Percentiles rank a stretch among this genome's conserved stretches.
Conservation (phyloP, 2,113 vertebrate species). For the Nesogale talazaci region DNA sequence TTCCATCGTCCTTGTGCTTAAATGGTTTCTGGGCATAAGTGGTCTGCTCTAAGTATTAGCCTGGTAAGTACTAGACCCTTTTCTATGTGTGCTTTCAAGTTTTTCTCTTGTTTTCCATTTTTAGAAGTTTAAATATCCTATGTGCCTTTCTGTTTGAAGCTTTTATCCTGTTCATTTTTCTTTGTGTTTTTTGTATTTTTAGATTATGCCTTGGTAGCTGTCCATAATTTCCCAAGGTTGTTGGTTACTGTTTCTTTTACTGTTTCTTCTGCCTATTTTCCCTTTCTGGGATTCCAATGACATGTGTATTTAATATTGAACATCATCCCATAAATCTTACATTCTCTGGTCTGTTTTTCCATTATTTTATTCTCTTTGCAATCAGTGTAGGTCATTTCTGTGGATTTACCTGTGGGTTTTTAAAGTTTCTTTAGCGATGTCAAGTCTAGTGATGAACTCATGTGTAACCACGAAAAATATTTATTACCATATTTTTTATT, state of each 20-base stretch:
- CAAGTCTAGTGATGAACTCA: neutral
- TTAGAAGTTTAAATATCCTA: neutral
- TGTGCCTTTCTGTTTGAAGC: neutral
- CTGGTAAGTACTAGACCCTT: neutral
- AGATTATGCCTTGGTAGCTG: neutral
- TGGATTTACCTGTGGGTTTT: neutral
- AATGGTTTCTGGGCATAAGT: neutral
- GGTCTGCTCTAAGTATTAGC: neutral
- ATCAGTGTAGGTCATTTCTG: slow-evolving; percentile 44
- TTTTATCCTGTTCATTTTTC: neutral
- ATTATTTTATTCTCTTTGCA: neutral
- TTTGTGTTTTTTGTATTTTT: neutral
- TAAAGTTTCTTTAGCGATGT: neutral
- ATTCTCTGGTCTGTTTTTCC: neutral
- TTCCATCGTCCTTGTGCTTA: neutral
- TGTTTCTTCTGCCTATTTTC: neutral
- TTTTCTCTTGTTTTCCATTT: neutral
- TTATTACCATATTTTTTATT: neutral
- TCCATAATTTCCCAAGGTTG: neutral
- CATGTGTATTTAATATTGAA: neutral
- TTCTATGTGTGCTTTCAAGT: neutral
- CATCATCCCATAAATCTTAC: neutral
- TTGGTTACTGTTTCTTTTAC: neutral
- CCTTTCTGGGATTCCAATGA: slow-evolving; percentile 4
- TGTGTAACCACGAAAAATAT: neutral